Evolutionary conservation across 2,113 vertebrate genomes (phyloP).

Genomic region (Elephantulus edwardii): DNA sequence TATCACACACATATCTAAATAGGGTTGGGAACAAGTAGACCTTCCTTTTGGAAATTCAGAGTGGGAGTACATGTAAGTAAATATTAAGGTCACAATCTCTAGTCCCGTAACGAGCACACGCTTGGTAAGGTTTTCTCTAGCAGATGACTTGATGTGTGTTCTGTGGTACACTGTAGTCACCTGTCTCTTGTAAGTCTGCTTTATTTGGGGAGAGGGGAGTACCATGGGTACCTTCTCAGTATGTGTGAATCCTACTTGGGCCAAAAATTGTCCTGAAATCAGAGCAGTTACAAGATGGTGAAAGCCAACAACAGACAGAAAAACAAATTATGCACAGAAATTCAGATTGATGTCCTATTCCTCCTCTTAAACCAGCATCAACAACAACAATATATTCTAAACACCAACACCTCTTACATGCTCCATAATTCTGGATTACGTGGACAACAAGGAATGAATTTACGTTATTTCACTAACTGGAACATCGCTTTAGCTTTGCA

Average conservation of each 20-base stretch:
- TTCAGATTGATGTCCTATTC: background rate
- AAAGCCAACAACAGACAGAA: background rate
- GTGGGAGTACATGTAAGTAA: background rate
- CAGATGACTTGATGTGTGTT: background rate
- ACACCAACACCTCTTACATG: conserved; percentile 33
- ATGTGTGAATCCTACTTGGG: background rate
- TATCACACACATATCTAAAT: background rate
- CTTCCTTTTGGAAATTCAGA: conserved; percentile 12
- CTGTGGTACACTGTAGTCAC: background rate
- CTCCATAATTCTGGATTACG: background rate
- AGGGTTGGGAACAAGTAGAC: background rate
- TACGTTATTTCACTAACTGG: conserved; percentile 29
- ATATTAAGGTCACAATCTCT: background rate
- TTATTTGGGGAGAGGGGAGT: background rate
- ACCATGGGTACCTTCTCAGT: background rate
- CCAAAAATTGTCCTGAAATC: conserved; percentile 13
- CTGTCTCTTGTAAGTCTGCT: background rate
- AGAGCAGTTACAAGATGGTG: background rate
- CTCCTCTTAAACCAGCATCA: conserved; percentile 45
- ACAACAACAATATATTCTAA: conserved; percentile 39
- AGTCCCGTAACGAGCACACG: background rate
- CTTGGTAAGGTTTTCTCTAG: background rate
- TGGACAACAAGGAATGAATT: conserved; percentile 27
- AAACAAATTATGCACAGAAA: background rate
- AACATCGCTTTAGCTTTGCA: background rate